Conservation (phyloP, 2,113 vertebrate species). For the Tichodroma muraria region DNA sequence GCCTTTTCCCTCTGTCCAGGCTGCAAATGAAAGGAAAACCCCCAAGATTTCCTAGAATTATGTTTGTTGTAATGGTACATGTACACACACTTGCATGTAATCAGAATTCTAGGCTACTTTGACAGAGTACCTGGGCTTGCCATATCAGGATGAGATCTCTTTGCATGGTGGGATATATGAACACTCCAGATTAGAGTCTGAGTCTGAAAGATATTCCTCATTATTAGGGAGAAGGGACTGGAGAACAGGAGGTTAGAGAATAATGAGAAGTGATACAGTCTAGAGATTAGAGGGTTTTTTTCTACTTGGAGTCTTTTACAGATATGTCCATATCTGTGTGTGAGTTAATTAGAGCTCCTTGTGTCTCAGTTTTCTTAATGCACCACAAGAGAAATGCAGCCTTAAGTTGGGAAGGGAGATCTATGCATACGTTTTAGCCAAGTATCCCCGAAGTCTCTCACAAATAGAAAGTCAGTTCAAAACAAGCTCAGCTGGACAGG, state of each 20-base stretch:
- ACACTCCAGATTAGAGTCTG: background rate
- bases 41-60: background rate
- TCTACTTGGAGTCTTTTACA: background rate
- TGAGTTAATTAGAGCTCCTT: background rate
- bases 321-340: background rate
- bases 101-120: background rate
- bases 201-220: background rate
- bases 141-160: background rate
- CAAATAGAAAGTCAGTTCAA: constrained; percentile 3
- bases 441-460: background rate
- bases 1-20: background rate
- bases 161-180: rapidly evolving
- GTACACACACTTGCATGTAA: background rate
- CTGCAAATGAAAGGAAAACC: background rate
- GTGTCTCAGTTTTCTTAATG: background rate
- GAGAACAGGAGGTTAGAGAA: background rate
- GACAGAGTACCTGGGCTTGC: background rate
- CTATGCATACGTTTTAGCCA: background rate
- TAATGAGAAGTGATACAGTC: background rate
- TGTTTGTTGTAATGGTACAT: background rate
- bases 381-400: background rate
- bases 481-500: background rate
- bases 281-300: background rate
- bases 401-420: background rate
- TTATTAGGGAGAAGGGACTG: background rate